Percentiles rank a stretch among this genome's conserved stretches.
Evolutionary conservation across 1,140 invertebrate genomes (phyloP).

Genomic region (Drosophila santomea): DNA sequence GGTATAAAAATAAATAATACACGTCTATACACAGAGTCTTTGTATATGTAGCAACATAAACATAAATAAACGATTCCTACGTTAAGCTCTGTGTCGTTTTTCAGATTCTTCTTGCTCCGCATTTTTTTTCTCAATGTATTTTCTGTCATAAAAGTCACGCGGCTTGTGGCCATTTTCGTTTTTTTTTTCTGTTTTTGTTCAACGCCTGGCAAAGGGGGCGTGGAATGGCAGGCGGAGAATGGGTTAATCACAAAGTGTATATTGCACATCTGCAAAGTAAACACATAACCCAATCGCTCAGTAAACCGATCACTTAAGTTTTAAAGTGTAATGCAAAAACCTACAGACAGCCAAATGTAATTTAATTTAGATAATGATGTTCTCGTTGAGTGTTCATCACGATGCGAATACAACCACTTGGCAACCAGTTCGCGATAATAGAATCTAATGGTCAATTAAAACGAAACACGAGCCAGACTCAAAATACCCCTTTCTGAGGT

Average conservation of each 20-base stretch:
- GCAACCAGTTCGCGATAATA: neutral
- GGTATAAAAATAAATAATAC: slow-evolving; percentile 30
- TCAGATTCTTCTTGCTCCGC: slow-evolving; percentile 7
- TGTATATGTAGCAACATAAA: slow-evolving; percentile 38
- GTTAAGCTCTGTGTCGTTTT: slow-evolving; percentile 33
- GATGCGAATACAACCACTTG: neutral
- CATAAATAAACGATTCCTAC: slow-evolving; percentile 61
- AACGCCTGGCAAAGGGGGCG: slow-evolving; percentile 6
- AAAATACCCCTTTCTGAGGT: neutral
- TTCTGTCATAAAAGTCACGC: slow-evolving; percentile 69
- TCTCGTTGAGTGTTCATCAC: neutral
- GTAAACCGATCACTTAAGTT: neutral
- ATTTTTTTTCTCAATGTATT: slow-evolving; percentile 43
- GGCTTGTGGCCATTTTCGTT: slow-evolving; percentile 34
- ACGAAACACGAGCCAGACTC: slow-evolving; percentile 17
- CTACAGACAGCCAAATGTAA: too few species aligned
- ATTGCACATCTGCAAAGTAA: slow-evolving; percentile 12
- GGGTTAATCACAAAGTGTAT: slow-evolving; percentile 7
- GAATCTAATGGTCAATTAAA: slow-evolving; percentile 10
- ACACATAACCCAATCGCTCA: neutral
- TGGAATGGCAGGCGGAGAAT: slow-evolving; percentile 8
- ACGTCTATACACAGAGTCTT: slow-evolving; percentile 12
- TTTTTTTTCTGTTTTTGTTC: slow-evolving; percentile 13
- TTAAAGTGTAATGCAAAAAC: too few species aligned
- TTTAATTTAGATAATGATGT: neutral